A percentile compares a stretch with the other conserved stretches of the same genome.
Evolutionary conservation across 2,113 vertebrate genomes (phyloP).

Genomic region (Bubo bubo): DNA sequence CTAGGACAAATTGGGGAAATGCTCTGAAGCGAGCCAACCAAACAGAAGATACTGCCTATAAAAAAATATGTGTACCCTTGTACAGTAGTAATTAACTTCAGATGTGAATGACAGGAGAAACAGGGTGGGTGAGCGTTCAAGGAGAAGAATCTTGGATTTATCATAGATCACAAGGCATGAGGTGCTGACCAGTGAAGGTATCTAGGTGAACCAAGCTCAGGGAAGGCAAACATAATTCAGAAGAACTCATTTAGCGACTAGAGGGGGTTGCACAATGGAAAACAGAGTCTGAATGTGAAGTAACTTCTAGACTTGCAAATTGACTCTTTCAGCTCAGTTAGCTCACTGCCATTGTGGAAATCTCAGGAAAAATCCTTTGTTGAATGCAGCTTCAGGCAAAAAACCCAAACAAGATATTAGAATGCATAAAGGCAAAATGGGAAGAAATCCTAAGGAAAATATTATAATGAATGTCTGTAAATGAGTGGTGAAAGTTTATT

Average conservation of each 20-base stretch:
- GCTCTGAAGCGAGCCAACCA: neutral
- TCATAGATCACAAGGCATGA: neutral
- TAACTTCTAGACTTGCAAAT: neutral
- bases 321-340: neutral
- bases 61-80: neutral
- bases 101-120: neutral
- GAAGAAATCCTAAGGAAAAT: neutral
- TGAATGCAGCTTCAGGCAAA: neutral
- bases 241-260: neutral
- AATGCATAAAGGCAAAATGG: neutral
- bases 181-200: neutral
- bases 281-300: neutral
- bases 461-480: neutral
- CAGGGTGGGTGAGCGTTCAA: neutral
- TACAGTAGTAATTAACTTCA: neutral
- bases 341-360: neutral
- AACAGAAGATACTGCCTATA: neutral
- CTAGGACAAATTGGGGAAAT: neutral
- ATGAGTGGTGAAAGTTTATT: neutral
- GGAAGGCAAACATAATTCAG: neutral
- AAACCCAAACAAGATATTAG: neutral
- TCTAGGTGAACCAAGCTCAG: neutral
- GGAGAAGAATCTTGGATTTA: neutral
- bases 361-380: neutral
- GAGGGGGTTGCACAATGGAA: neutral